A percentile compares a stretch with the other conserved stretches of the same genome.
Conservation (phyloP, 2,797 vertebrate species). For the Mus caroli region DNA sequence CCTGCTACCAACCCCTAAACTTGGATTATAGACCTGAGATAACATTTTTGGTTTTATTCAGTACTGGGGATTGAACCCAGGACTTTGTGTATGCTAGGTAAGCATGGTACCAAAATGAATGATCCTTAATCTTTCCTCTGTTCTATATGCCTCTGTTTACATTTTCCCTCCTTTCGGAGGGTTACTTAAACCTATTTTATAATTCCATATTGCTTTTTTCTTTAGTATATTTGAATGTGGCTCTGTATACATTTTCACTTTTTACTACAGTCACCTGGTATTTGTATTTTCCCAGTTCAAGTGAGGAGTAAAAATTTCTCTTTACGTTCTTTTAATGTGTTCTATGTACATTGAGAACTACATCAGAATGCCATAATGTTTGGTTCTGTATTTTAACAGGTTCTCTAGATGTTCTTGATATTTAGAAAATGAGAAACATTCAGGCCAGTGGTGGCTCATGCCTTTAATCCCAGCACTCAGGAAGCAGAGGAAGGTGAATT, state of each 20-base stretch:
- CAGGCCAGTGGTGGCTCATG: background rate
- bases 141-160: slow-evolving; percentile 19
- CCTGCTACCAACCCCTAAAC: background rate
- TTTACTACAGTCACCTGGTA: slow-evolving; percentile 23
- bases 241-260: background rate
- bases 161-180: background rate
- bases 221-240: slow-evolving; percentile 28
- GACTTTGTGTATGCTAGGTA: background rate
- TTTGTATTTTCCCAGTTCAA: slow-evolving; percentile 43
- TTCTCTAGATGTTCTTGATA: slow-evolving; percentile 6
- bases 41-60: background rate
- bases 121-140: background rate
- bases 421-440: background rate
- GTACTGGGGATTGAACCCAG: background rate
- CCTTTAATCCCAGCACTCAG: background rate
- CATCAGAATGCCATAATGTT: slow-evolving; percentile 22
- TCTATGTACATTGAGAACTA: background rate
- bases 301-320: slow-evolving; percentile 32
- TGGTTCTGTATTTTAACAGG: slow-evolving; percentile 43
- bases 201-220: slow-evolving; percentile 39
- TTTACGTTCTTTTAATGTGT: slow-evolving; percentile 49
- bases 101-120: background rate
- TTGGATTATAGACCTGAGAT: background rate
- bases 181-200: slow-evolving; percentile 40
- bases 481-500: background rate